Conservation (phyloP, 2,797 vertebrate genomes). For the Pogoniulus pusillus region DNA sequence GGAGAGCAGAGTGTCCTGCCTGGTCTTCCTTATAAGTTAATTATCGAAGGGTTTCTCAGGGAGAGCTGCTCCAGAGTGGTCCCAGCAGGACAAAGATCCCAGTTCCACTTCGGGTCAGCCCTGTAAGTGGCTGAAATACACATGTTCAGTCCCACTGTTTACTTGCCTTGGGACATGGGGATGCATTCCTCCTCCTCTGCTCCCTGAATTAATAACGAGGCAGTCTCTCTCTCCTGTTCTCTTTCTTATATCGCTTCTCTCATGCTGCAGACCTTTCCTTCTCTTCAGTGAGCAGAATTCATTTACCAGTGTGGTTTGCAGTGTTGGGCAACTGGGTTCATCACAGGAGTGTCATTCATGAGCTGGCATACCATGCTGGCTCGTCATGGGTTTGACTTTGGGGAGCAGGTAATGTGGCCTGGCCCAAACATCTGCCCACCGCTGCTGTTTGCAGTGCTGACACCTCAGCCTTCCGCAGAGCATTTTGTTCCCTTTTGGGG, state of each 20-base stretch:
- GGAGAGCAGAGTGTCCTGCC: constrained; percentile 22
- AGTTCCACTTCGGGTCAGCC: rapidly evolving
- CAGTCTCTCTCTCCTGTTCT: not conserved
- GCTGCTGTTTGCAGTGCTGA: not conserved
- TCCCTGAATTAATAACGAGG: not conserved
- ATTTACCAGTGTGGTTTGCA: constrained; percentile 2
- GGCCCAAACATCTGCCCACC: not conserved
- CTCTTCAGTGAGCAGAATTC: not conserved
- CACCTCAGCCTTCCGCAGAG: not conserved
- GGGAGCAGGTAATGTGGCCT: not conserved
- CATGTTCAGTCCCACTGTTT: not conserved
- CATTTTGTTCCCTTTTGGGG: not conserved
- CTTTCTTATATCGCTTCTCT: not conserved
- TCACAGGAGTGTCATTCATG: constrained; percentile 28
- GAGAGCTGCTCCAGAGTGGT: not conserved
- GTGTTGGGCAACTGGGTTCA: not conserved
- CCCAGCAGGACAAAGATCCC: not conserved
- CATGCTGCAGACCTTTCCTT: not conserved
- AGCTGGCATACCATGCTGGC: not conserved
- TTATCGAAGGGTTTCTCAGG: not conserved
- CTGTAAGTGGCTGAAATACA: not conserved
- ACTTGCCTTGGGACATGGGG: not conserved
- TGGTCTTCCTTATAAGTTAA: constrained; percentile 36
- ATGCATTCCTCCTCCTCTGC: not conserved
- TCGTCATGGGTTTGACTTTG: not conserved